Percentiles rank a stretch among this genome's conserved stretches.
phyloP scores from a whole-genome alignment of 2,113 vertebrate genomes.

The Butorides virescens region DNA sequence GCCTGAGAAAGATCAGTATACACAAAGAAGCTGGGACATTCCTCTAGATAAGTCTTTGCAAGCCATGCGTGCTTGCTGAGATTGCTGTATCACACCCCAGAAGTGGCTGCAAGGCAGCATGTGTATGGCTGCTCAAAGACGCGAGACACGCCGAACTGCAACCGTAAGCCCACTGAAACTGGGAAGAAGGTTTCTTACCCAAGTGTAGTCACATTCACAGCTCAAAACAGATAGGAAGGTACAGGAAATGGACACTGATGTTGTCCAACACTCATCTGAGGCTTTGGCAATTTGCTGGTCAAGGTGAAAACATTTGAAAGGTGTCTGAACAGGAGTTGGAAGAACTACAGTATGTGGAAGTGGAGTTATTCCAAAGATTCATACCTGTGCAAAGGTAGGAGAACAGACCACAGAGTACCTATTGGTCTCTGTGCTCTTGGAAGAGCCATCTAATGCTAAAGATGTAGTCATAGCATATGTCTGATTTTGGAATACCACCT shows the following conservation, averaged over 20 bases:
- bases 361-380: neutral
- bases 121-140: neutral
- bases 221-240: neutral
- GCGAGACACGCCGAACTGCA: neutral
- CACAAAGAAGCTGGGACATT: neutral
- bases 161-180: neutral
- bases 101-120: neutral
- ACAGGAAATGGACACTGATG: neutral
- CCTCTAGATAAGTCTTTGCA: neutral
- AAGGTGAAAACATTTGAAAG: neutral
- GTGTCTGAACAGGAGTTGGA: neutral
- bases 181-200: neutral
- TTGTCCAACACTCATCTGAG: neutral
- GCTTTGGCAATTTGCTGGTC: neutral
- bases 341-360: neutral
- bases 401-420: neutral
- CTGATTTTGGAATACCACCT: neutral
- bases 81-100: neutral
- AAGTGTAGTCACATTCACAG: neutral
- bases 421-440: neutral
- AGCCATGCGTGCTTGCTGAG: neutral
- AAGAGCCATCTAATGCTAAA: neutral
- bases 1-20: neutral
- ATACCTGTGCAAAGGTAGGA: neutral
- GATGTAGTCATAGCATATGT: rapidly evolving